Evolutionary conservation across 1,140 invertebrate genomes (phyloP).

Genomic region (Drosophila equinoxialis): DNA sequence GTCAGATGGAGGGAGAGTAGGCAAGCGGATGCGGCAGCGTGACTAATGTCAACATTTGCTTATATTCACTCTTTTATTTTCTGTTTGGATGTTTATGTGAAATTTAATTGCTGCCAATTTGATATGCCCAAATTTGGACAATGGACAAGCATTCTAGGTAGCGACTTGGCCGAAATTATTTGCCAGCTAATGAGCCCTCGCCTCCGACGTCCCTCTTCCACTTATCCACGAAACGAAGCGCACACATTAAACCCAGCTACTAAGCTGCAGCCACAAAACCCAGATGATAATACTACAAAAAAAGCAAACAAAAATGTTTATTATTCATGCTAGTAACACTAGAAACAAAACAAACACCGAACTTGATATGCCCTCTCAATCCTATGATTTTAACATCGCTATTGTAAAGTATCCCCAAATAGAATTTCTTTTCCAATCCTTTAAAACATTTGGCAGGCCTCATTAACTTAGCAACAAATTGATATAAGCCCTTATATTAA

Average conservation of each 20-base stretch:
- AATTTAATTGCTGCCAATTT: conserved; percentile 50
- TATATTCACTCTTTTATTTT: conserved; percentile 49
- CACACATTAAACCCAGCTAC: conserved; percentile 28
- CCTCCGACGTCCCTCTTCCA: conserved; percentile 6
- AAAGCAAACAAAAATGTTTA: conserved; percentile 1
- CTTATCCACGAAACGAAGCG: conserved; percentile 12
- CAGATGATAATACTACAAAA: not conserved
- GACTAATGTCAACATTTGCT: conserved; percentile 74
- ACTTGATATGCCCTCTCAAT: not conserved
- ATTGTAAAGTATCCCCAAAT: too few relatives aligned
- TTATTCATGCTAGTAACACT: not conserved
- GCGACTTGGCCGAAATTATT: conserved; percentile 32
- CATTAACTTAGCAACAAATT: too few relatives aligned
- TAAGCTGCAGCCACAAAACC: not conserved
- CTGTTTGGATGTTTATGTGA: conserved; percentile 43
- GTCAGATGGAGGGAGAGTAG: conserved; percentile 20
- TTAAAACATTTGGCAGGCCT: too few relatives aligned
- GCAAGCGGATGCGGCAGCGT: conserved; percentile 47
- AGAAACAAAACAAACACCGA: not conserved
- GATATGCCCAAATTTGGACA: conserved; percentile 28
- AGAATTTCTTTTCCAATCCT: too few relatives aligned
- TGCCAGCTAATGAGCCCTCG: conserved; percentile 61
- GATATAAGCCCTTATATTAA: too few relatives aligned
- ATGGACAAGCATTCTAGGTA: conserved; percentile 42
- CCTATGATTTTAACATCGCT: too few relatives aligned